phyloP scores from a whole-genome alignment of 2,797 vertebrate genomes.

The Spinus olivaceus region DNA sequence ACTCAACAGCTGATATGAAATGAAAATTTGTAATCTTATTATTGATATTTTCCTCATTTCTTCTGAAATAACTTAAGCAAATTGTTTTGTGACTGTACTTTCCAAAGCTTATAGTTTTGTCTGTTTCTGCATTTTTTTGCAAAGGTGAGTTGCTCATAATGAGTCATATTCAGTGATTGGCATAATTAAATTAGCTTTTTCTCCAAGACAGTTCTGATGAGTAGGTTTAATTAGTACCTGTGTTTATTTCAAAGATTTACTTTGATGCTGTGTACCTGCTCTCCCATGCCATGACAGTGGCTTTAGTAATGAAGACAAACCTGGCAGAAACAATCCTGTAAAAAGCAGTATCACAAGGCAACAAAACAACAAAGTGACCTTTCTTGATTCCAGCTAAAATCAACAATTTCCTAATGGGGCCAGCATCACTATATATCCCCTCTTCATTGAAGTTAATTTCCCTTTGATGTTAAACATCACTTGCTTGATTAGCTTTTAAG shows the following conservation, averaged over 20 bases:
- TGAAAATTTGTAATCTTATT: background rate
- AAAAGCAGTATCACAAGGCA: background rate
- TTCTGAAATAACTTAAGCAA: background rate
- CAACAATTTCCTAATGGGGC: background rate
- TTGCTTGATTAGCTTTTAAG: constrained; percentile 3
- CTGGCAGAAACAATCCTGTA: background rate
- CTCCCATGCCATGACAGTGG: background rate
- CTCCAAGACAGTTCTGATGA: background rate
- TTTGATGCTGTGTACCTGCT: background rate
- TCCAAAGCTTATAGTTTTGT: background rate
- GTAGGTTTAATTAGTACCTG: constrained; percentile 19
- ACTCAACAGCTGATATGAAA: background rate
- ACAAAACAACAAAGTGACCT: background rate
- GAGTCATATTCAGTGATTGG: background rate
- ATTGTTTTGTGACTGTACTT: background rate
- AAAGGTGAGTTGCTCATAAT: background rate
- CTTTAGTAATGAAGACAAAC: background rate
- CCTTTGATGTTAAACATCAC: background rate
- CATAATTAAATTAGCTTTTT: background rate
- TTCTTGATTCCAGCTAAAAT: background rate
- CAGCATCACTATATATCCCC: background rate
- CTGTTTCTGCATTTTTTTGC: background rate
- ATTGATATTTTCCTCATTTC: background rate
- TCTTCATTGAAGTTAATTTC: background rate
- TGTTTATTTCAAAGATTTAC: background rate